A percentile compares a stretch with the other conserved stretches of the same genome.
phyloP scores from a whole-genome alignment of 2,888 invertebrate species.

The Rhogogaster chlorosoma region DNA sequence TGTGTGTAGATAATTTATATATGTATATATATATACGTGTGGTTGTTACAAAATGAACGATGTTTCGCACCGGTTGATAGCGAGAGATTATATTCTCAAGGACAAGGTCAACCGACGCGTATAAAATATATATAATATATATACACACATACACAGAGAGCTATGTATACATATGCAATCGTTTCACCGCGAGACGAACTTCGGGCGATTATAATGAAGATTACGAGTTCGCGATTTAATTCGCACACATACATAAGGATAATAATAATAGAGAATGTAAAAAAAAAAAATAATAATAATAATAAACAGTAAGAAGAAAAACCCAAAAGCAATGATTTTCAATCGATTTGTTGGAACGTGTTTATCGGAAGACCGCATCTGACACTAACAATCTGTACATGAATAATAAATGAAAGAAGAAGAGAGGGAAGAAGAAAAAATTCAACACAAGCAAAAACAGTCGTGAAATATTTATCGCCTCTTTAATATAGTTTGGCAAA shows the following conservation, averaged over 20 bases:
- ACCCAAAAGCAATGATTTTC: too few relatives aligned
- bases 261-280: not conserved
- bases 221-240: not conserved
- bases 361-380: too few relatives aligned
- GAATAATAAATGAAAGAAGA: too few relatives aligned
- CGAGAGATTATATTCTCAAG: constrained; percentile 75
- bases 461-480: too few relatives aligned
- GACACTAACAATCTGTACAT: too few relatives aligned
- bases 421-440: too few relatives aligned
- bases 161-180: not conserved
- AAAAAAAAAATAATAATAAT: not conserved
- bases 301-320: not conserved
- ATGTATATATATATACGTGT: not conserved
- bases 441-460: too few relatives aligned
- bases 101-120: constrained; percentile 71
- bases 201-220: not conserved
- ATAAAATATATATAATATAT: not conserved
- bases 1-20: not conserved
- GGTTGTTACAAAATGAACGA: constrained; percentile 18
- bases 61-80: constrained; percentile 74
- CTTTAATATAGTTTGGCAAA: too few relatives aligned
- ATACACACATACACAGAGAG: not conserved
- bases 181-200: not conserved
- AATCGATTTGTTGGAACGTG: too few relatives aligned
- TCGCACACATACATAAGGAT: not conserved